phyloP scores from a whole-genome alignment of 2,888 invertebrate genomes.

The Eudasyphora cyanicolor region DNA sequence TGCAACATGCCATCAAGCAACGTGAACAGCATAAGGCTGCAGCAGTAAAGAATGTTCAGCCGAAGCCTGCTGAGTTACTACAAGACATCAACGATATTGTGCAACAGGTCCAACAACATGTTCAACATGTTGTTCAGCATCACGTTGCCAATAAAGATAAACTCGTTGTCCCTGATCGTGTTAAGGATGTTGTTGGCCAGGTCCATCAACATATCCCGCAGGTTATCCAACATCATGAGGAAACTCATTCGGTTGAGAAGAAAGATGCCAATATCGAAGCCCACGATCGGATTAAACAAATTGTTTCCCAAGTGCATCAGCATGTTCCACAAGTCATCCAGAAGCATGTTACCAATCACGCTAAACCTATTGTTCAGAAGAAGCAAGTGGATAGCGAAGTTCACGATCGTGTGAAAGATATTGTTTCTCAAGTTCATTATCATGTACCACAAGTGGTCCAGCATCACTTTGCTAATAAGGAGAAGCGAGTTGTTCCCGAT shows the following conservation, averaged over 20 bases:
- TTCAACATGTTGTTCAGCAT: slow-evolving; percentile 1
- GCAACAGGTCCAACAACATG: slow-evolving; percentile 16
- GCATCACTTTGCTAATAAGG: slow-evolving; percentile 7
- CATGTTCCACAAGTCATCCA: slow-evolving; percentile 3
- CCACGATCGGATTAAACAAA: too few relatives aligned
- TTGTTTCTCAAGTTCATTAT: slow-evolving; percentile 55
- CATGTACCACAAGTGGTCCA: not conserved
- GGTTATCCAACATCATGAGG: slow-evolving; percentile 35
- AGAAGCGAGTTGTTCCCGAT: not conserved
- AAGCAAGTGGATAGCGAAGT: not conserved
- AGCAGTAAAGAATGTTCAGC: not conserved
- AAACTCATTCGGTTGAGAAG: not conserved
- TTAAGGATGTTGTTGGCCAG: slow-evolving; percentile 60
- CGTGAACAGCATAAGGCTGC: not conserved
- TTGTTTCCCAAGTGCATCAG: not conserved
- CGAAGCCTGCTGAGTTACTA: not conserved
- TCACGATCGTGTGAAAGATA: slow-evolving; percentile 27
- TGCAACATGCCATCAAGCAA: slow-evolving; percentile 9
- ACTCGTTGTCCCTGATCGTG: not conserved
- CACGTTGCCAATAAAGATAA: not conserved
- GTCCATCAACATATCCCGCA: slow-evolving; percentile 57
- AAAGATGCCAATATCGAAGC: not conserved
- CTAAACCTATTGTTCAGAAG: not conserved
- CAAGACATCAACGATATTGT: not conserved
- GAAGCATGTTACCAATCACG: not conserved